Percentiles rank a stretch among this genome's conserved stretches.
These are phyloP conservation scores for Sebastes hopkinsi DNA, from an alignment of 2,797 vertebrate species.

Conservation along the genomic window DNA sequence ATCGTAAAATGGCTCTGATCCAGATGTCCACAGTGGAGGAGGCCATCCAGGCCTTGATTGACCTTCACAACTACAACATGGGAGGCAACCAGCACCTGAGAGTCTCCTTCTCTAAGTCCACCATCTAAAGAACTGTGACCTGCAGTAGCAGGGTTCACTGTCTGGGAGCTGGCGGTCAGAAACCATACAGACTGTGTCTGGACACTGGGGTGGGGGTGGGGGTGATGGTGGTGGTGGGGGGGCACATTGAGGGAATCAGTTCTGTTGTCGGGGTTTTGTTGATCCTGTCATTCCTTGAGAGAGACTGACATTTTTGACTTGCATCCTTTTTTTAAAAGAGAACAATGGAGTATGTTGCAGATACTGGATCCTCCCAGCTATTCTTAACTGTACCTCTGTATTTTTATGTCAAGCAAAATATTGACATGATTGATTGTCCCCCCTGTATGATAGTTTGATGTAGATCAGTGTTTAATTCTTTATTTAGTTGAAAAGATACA, in stretches of 20 bases:
- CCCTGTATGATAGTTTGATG: slow-evolving; percentile 66
- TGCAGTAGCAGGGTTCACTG: background rate
- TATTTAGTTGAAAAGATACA: slow-evolving; percentile 83
- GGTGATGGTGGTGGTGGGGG: slow-evolving; percentile 37
- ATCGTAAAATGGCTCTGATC: slow-evolving; percentile 98
- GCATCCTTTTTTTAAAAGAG: slow-evolving; percentile 45
- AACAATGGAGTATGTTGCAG: slow-evolving; percentile 69
- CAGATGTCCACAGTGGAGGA: slow-evolving; percentile 98
- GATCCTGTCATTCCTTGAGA: slow-evolving; percentile 76
- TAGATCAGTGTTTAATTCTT: slow-evolving; percentile 75
- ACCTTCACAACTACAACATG: slow-evolving; percentile 98
- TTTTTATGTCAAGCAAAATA: slow-evolving; percentile 81
- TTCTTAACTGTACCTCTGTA: slow-evolving; percentile 56
- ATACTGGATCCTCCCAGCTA: slow-evolving; percentile 60
- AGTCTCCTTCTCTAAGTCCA: slow-evolving; percentile 98
- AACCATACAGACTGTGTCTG: slow-evolving; percentile 80
- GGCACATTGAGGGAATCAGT: slow-evolving; percentile 72
- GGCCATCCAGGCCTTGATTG: slow-evolving; percentile 95
- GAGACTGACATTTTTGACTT: slow-evolving; percentile 46
- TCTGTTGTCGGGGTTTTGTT: slow-evolving; percentile 63
- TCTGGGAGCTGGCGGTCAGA: background rate
- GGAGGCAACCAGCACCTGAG: slow-evolving; percentile 96
- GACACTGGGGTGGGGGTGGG: slow-evolving; percentile 84
- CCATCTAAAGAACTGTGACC: slow-evolving; percentile 80
- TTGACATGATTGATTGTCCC: slow-evolving; percentile 81